phyloP scores from a whole-genome alignment of 2,113 vertebrate species.

The Laticauda colubrina region DNA sequence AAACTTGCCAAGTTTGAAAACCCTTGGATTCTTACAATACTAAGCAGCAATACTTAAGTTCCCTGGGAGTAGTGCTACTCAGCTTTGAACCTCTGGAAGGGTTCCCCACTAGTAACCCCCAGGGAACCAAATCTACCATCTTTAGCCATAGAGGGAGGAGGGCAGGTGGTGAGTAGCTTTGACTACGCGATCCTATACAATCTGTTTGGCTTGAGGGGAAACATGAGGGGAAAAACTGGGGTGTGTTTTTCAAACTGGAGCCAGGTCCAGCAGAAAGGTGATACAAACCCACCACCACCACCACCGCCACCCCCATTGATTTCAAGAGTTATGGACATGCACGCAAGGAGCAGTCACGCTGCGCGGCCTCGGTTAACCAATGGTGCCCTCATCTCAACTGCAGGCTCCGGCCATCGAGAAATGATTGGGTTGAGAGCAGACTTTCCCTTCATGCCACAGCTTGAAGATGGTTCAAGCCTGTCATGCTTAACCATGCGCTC shows the following conservation, averaged over 20 bases:
- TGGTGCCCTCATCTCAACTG: background rate
- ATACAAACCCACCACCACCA: background rate
- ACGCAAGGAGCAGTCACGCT: background rate
- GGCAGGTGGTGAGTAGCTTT: background rate
- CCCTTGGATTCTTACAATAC: background rate
- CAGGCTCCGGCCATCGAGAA: background rate
- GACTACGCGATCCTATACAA: background rate
- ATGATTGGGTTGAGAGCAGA: background rate
- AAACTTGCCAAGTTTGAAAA: too few species aligned
- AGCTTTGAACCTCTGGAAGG: background rate
- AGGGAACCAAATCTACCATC: background rate
- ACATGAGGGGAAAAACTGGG: background rate
- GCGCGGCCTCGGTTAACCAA: background rate
- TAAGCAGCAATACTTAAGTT: background rate
- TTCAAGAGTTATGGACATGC: background rate
- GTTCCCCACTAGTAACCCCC: background rate
- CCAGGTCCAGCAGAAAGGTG: background rate
- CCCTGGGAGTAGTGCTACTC: background rate
- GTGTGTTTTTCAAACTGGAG: background rate
- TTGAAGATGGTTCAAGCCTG: background rate
- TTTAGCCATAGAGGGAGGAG: background rate
- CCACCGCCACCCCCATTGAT: background rate
- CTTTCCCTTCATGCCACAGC: background rate
- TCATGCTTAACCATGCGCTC: background rate
- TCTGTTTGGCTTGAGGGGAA: background rate